Conservation (phyloP, 1,140 invertebrate genomes). For the Drosophila repleta region DNA sequence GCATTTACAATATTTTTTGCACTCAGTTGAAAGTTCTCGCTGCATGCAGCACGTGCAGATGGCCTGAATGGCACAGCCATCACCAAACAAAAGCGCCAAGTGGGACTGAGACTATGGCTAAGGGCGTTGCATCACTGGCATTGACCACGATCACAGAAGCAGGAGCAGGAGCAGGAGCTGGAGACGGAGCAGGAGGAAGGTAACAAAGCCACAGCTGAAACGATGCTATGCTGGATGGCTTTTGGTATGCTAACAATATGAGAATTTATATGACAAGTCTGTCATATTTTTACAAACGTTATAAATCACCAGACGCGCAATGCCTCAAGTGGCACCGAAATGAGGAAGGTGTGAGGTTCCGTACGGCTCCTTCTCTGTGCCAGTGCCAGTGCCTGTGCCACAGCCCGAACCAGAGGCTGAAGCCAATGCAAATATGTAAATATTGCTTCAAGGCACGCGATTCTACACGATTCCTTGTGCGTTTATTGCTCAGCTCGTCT, state of each 20-base stretch:
- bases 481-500: constrained; percentile 63
- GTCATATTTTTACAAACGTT: constrained; percentile 82
- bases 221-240: constrained; percentile 30
- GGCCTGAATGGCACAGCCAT: constrained; percentile 17
- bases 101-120: constrained; percentile 17
- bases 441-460: constrained; percentile 78
- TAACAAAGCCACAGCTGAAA: constrained; percentile 31
- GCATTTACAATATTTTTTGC: constrained; percentile 20
- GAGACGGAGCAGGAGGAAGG: neutral
- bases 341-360: constrained; percentile 42
- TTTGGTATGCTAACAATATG: constrained; percentile 78
- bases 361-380: constrained; percentile 18
- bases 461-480: constrained; percentile 48
- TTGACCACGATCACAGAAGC: constrained; percentile 27
- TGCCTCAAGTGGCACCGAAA: constrained; percentile 50
- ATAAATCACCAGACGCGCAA: constrained; percentile 70
- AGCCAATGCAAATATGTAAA: constrained; percentile 65
- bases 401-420: constrained; percentile 4
- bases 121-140: constrained; percentile 41
- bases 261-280: constrained; percentile 82
- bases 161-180: neutral
- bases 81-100: constrained; percentile 40
- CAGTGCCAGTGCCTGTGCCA: neutral
- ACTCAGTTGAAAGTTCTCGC: constrained; percentile 21
- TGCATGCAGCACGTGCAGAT: constrained; percentile 40